Evolutionary conservation across 2,113 vertebrate species (phyloP), one percentile per base, ranked within the genome.

Genomic region (Leptosomus discolor): DNA sequence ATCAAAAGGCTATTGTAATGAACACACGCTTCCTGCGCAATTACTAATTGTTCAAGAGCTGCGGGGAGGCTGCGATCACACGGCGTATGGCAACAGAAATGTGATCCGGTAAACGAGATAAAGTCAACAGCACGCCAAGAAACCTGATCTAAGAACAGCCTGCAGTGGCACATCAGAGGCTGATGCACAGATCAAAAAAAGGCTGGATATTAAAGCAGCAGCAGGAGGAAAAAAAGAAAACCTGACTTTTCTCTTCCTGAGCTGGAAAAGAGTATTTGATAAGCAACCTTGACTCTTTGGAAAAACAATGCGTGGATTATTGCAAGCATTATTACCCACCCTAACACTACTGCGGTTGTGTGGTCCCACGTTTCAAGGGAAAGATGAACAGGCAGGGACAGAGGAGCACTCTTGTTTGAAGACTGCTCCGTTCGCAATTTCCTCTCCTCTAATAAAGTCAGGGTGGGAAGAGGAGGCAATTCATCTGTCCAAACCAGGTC

Each of bases 1-100:
- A 98, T 97, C 98, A 98, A 98, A 98, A 98, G 98, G 97, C 96
- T 95, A 97, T 98, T 98, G 98, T 98, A 97, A 97, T 96, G 96
- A 97, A 96, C 97, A 96, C 94, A 92, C 74, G 94, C 98, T 98
- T 99, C 98, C 98, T 98, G 98, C 97, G 98, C 97, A 90, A 97
- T 93, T 97, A 98, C 95, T 81, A 97, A 98, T 97, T 98, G 98
- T 98, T 97, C 45, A 95, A 9, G 97, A 98, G 98, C 98, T 97
- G 98, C 80, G 94, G 96, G 98, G 98, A 98, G 98, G 98, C 98
- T 97, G 96, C 86, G 95, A 98, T 98, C 97, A 97, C 98, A 95
- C 88, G 69, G 95, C 41, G 92, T 75, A 95, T n/a, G 85, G 97
- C 96, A 96, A 97, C 96, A 98, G 98, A 97, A 96, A 97, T 14